phyloP scores from a whole-genome alignment of 2,113 vertebrate species.

The Canis aureus region DNA sequence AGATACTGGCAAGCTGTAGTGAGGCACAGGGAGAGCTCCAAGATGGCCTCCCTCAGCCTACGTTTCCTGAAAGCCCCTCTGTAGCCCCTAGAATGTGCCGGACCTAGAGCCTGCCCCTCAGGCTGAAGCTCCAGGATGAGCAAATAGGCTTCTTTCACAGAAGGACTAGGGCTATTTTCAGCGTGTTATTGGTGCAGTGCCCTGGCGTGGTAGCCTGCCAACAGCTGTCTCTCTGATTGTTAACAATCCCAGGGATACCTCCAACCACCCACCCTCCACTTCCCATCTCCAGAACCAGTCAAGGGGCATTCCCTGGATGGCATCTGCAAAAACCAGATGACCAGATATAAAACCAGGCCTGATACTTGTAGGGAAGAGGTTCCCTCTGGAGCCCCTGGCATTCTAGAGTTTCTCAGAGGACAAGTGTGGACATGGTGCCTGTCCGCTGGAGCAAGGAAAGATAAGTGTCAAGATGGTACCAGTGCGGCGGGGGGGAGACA shows the following conservation, averaged over 20 bases:
- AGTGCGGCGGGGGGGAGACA: neutral
- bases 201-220: neutral
- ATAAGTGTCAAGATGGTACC: neutral
- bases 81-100: neutral
- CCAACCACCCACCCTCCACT: neutral
- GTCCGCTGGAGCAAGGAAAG: neutral
- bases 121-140: neutral
- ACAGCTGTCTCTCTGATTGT: neutral
- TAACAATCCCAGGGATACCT: neutral
- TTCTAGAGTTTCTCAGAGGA: neutral
- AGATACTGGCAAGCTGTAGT: neutral
- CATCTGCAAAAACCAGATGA: neutral
- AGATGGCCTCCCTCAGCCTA: neutral
- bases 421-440: neutral
- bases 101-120: neutral
- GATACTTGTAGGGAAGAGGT: neutral
- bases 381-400: neutral
- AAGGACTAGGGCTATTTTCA: neutral
- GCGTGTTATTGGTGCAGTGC: neutral
- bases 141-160: neutral
- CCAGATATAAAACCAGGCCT: neutral
- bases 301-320: neutral
- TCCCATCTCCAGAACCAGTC: neutral
- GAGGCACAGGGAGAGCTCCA: neutral
- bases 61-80: neutral